phyloP scores from a whole-genome alignment of 2,113 vertebrate genomes.

The Hylia prasina region DNA sequence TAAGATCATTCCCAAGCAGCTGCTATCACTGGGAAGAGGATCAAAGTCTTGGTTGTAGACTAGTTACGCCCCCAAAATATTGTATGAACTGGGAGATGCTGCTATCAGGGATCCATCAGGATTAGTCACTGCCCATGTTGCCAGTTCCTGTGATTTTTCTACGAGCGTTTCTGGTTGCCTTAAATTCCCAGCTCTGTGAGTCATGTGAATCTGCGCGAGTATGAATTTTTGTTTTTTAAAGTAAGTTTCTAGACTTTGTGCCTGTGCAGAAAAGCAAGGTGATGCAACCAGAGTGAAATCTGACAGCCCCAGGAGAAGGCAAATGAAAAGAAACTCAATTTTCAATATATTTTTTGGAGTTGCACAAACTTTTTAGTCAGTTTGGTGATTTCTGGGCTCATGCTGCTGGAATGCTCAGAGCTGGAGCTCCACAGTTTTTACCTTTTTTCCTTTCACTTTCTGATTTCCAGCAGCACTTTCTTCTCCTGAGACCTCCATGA shows the following conservation, averaged over 20 bases:
- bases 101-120: conserved; percentile 24
- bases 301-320: background rate
- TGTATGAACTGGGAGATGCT: background rate
- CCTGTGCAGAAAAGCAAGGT: background rate
- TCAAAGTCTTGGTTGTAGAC: conserved; percentile 8
- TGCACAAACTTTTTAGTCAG: background rate
- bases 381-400: background rate
- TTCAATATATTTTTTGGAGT: background rate
- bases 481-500: background rate
- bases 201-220: background rate
- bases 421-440: background rate
- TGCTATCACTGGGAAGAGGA: background rate
- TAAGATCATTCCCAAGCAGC: background rate
- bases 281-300: background rate
- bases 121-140: background rate
- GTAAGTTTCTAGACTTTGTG: background rate
- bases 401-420: background rate
- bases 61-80: conserved; percentile 4
- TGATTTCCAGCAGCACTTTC: background rate
- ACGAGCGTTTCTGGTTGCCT: background rate
- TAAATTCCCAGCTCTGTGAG: conserved; percentile 10
- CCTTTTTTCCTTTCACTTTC: background rate
- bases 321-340: background rate
- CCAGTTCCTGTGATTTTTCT: background rate
- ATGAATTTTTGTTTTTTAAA: background rate